phyloP scores from a whole-genome alignment of 53 echinoderm and acorn worm species.

The Pentamera pediparva region DNA sequence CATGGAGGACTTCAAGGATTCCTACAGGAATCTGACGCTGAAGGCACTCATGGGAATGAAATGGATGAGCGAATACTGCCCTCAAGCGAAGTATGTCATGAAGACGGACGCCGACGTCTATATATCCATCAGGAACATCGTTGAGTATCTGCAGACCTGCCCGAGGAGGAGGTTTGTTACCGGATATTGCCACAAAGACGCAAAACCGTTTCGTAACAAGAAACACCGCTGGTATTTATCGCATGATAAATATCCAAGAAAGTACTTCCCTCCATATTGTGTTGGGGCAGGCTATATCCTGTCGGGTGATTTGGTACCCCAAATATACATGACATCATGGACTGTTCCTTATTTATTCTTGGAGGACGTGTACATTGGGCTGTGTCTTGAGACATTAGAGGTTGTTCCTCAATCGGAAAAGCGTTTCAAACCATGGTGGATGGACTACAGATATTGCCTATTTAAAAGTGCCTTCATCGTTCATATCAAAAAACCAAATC shows the following conservation, averaged over 20 bases:
- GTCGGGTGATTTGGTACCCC: neutral
- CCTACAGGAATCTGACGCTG: constrained; percentile 55
- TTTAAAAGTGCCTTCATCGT: constrained; percentile 4
- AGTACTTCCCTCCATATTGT: neutral
- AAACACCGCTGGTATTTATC: neutral
- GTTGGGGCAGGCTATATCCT: neutral
- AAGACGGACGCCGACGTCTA: constrained; percentile 59
- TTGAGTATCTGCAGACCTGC: neutral
- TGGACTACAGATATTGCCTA: constrained; percentile 1
- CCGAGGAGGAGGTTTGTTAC: neutral
- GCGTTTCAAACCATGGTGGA: neutral
- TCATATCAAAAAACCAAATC: neutral
- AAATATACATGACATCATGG: neutral
- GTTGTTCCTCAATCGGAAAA: neutral
- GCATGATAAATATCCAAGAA: neutral
- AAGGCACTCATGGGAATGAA: constrained; percentile 62
- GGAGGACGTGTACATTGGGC: constrained; percentile 22
- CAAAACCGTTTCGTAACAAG: neutral
- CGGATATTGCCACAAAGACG: neutral
- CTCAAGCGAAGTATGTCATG: constrained; percentile 37
- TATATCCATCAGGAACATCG: constrained; percentile 26
- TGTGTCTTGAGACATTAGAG: neutral
- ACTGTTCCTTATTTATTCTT: neutral
- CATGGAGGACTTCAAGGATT: constrained; percentile 46
- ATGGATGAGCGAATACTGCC: constrained; percentile 54